These are phyloP conservation scores for Carterocephalus palaemon DNA, from an alignment of 2,888 invertebrate genomes.

Conservation along the genomic window DNA sequence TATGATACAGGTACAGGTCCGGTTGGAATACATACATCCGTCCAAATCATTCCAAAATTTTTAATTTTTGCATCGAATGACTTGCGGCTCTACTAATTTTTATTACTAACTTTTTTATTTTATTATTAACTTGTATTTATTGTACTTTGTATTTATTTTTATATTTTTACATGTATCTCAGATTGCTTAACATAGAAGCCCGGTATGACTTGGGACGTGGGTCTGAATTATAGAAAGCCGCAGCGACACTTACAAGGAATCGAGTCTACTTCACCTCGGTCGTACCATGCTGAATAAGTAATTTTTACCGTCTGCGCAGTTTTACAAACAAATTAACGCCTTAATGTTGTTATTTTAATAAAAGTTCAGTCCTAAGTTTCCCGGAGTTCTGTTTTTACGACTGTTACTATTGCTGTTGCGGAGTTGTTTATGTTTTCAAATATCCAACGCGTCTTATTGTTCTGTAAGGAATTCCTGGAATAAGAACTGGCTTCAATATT, in stretches of 20 bases:
- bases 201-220: conserved; percentile 33
- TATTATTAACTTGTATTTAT: too few species aligned
- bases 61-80: too few species aligned
- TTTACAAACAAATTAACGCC: conserved; percentile 77
- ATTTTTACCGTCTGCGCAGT: conserved; percentile 75
- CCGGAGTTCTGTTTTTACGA: conserved; percentile 69
- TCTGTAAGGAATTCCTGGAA: conserved; percentile 23
- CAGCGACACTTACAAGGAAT: conserved; percentile 57
- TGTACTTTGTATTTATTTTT: too few species aligned
- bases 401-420: conserved; percentile 54
- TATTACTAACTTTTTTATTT: too few species aligned
- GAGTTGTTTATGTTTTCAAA: conserved; percentile 61
- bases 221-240: conserved; percentile 67
- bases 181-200: too few species aligned
- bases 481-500: conserved; percentile 5
- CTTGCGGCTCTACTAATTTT: too few species aligned
- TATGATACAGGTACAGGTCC: too few species aligned
- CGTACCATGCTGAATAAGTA: conserved; percentile 70
- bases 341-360: conserved; percentile 76
- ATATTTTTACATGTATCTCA: too few species aligned
- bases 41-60: too few species aligned
- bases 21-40: too few species aligned
- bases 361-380: conserved; percentile 66
- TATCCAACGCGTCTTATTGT: conserved; percentile 37
- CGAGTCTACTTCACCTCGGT: conserved; percentile 53